Evolutionary conservation across 1,140 invertebrate genomes (phyloP).

Genomic region (Medauroidea extradentata): DNA sequence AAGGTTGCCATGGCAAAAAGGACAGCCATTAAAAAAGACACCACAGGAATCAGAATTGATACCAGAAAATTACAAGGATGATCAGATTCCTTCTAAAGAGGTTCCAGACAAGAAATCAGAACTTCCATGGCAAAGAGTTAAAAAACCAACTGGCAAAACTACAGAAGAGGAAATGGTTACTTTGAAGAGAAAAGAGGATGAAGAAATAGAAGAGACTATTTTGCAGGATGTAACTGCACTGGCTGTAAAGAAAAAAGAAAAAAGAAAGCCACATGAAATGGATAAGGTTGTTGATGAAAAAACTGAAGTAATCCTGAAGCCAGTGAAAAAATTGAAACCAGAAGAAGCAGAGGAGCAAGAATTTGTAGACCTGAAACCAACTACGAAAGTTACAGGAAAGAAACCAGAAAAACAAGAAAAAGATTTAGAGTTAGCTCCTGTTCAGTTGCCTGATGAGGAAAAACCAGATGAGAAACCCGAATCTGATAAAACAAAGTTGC

Average conservation of each 20-base stretch:
- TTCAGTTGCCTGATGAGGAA: neutral
- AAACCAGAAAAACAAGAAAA: constrained; percentile 29
- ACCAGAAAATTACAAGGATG: no score
- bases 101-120: constrained; percentile 4
- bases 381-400: constrained; percentile 1
- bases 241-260: no score
- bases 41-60: no score
- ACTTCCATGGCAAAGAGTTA: constrained; percentile 15
- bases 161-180: constrained; percentile 5
- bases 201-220: no score
- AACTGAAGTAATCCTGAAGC: constrained; percentile 15
- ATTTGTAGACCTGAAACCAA: neutral
- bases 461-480: neutral
- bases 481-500: neutral
- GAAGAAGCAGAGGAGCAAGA: neutral
- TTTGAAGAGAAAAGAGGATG: no score
- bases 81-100: no score
- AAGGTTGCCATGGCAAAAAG: no score
- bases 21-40: no score
- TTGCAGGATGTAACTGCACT: no score
- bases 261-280: neutral
- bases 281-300: neutral
- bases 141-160: constrained; percentile 26
- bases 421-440: neutral
- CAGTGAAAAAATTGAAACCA: constrained; percentile 20